Base-by-base conservation (phyloP, 2,797 vertebrate genomes). In the Sphaeramia orbicularis region DNA sequence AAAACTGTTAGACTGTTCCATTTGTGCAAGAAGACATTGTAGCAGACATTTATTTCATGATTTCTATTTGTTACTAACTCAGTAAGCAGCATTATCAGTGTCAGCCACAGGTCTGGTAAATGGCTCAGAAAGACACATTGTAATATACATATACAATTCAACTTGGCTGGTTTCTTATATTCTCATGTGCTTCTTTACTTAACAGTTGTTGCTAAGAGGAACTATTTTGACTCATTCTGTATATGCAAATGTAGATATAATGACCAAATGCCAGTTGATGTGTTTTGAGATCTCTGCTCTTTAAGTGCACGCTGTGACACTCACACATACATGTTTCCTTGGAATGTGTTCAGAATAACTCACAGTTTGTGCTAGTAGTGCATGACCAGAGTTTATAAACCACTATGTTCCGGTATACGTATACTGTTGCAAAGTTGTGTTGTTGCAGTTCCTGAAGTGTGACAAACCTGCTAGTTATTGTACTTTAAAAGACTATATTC, bases 261-360 rank as follows among this genome's bases (percentile, higher is more conserved):
- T 40, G 48, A 54, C 61, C 0, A 35, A 36, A 69, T 27, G 77
- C 44, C 53, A 70, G 73, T 50, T 73, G 56, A 71, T 70, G 76
- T 80, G 67, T 65, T 76, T 65, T 63, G 19, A 55, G 45, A 63
- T 16, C 51, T 18, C 48, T 76, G 49, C 68, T 30, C 66, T 41
- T 48, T 42, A 32, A 49, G 48, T 48, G 64, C 57, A 54, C 67
- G 77, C 47, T 51, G 41, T 59, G 49, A 76, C 51, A 52, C 62
- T 60, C 21, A 45, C 42, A 76, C 50, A 71, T 64, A 57, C 78
- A 70, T 81, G 69, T 74, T 57, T 61, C 45, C 61, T 49, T 76
- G 78, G 74, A 90, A 89, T 83, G 85, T 91, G 84, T 80, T 44
- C 53, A 86, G 68, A 76, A 44, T 59, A 66, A 44, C 55, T 76